Conservation (phyloP, 64 coral and sea anemone genomes). For the Acropora yongei region DNA sequence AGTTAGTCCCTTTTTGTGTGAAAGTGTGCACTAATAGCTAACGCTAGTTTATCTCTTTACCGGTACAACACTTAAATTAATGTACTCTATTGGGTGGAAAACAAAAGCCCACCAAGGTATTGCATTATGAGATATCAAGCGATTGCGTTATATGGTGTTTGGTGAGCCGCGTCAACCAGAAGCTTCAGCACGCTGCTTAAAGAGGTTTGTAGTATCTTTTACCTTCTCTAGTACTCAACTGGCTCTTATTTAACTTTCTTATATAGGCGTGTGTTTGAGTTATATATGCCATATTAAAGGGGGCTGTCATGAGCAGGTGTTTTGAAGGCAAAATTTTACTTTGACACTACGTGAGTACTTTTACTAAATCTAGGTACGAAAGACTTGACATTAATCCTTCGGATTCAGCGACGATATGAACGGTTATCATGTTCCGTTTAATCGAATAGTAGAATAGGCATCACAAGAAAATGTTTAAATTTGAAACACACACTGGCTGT, state of each 20-base stretch:
- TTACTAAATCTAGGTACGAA: slow-evolving; percentile 4
- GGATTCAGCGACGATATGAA: slow-evolving; percentile 20
- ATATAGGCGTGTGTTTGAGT: background rate
- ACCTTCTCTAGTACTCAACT: slow-evolving; percentile 5
- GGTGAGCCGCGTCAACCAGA: background rate
- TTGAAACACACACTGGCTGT: slow-evolving; percentile 25
- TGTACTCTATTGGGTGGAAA: background rate
- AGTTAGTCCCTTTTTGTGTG: background rate
- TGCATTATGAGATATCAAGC: background rate
- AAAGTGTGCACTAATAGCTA: background rate
- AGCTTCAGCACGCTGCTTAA: slow-evolving; percentile 20
- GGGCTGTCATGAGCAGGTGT: slow-evolving; percentile 13
- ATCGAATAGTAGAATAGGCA: slow-evolving; percentile 44
- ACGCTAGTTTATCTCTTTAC: background rate
- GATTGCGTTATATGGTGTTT: background rate
- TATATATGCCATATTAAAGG: background rate
- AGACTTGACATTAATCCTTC: slow-evolving; percentile 5
- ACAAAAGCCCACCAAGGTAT: background rate
- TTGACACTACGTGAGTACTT: background rate
- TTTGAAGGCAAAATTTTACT: background rate
- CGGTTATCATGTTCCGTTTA: slow-evolving; percentile 30
- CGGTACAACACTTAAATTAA: background rate
- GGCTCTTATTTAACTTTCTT: slow-evolving; percentile 16
- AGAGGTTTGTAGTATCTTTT: slow-evolving; percentile 37
- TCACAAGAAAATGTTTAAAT: slow-evolving; percentile 55